phyloP scores from a whole-genome alignment of 2,888 invertebrate genomes.

The Diarsia rubi region DNA sequence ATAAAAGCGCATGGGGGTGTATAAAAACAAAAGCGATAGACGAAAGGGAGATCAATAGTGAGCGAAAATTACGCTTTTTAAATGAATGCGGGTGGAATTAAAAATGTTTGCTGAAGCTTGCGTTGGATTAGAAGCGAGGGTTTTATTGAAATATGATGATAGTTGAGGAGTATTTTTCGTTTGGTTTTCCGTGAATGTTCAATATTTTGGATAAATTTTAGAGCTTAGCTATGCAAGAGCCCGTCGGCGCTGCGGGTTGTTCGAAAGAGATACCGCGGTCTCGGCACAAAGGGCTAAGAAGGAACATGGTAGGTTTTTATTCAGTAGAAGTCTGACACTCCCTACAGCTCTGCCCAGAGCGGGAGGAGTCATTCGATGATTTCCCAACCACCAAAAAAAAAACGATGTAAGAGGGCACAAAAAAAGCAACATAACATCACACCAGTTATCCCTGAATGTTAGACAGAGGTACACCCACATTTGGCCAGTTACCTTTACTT shows the following conservation, averaged over 20 bases:
- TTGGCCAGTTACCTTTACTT: too few species aligned
- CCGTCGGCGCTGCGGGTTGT: too few species aligned
- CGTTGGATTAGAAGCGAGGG: slow-evolving; percentile 48
- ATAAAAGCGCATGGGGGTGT: slow-evolving; percentile 68
- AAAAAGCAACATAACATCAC: background rate
- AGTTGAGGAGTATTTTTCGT: slow-evolving; percentile 3
- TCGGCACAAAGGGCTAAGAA: too few species aligned
- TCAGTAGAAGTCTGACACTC: too few species aligned
- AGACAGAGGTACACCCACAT: too few species aligned
- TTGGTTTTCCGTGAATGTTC: background rate
- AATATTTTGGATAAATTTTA: background rate
- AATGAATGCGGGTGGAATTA: slow-evolving; percentile 54
- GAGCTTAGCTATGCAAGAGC: background rate
- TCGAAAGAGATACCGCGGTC: too few species aligned
- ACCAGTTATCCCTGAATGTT: too few species aligned
- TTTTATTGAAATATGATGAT: slow-evolving; percentile 35
- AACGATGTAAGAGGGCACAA: background rate
- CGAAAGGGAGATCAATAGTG: slow-evolving; percentile 63
- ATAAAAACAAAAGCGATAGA: slow-evolving; percentile 67
- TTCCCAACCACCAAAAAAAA: too few species aligned
- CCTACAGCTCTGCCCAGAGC: too few species aligned
- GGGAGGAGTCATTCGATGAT: too few species aligned
- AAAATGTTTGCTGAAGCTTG: slow-evolving; percentile 48
- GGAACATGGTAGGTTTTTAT: too few species aligned
- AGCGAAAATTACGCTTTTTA: slow-evolving; percentile 60